These are phyloP conservation scores for Timandra comae DNA, from an alignment of 2,888 invertebrate species.

Conservation along the genomic window DNA sequence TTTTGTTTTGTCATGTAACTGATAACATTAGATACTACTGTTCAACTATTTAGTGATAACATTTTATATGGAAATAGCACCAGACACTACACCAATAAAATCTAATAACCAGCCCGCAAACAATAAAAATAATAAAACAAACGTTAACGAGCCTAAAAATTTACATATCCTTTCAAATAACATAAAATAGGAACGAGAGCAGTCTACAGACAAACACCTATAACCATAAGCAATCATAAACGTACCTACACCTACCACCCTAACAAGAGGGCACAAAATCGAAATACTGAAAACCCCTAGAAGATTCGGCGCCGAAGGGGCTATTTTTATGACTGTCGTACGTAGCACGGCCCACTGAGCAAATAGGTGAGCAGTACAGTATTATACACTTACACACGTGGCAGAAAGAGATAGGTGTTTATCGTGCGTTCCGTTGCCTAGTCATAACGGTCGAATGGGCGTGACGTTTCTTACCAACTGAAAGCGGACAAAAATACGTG, in stretches of 20 bases:
- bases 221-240: slow-evolving; percentile 52
- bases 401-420: slow-evolving; percentile 62
- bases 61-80: no score
- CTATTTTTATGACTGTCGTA: slow-evolving; percentile 76
- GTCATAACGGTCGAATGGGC: slow-evolving; percentile 78
- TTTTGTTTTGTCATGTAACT: no score
- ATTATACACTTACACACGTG: slow-evolving; percentile 59
- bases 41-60: no score
- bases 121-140: no score
- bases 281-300: slow-evolving; percentile 66
- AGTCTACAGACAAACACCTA: slow-evolving; percentile 28
- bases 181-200: slow-evolving; percentile 8
- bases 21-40: no score
- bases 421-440: slow-evolving; percentile 67
- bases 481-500: slow-evolving; percentile 75
- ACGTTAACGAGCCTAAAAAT: no score
- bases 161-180: no score
- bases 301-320: slow-evolving; percentile 75
- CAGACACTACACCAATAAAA: no score
- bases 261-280: slow-evolving; percentile 69
- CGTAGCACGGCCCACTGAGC: slow-evolving; percentile 72
- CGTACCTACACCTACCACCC: slow-evolving; percentile 48
- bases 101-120: no score
- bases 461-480: slow-evolving; percentile 76
- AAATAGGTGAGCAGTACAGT: slow-evolving; percentile 61